Conservation (phyloP, 2,888 invertebrate species). For the Melangyna quadrimaculata region DNA sequence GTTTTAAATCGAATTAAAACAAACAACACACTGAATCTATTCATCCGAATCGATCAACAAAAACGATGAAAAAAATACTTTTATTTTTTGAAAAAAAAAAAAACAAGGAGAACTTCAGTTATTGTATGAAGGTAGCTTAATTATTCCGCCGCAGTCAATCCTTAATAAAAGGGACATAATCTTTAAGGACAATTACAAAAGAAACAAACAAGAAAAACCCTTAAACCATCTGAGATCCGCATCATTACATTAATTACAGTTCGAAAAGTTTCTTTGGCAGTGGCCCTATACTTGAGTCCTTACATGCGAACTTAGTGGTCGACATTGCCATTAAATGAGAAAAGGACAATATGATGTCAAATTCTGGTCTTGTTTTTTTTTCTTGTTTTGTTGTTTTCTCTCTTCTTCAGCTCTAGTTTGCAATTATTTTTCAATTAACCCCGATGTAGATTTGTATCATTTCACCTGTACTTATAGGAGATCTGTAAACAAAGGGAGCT, state of each 20-base stretch:
- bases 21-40: conserved; percentile 11
- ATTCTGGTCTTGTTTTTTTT: not conserved
- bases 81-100: not conserved
- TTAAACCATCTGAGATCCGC: conserved; percentile 39
- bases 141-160: conserved; percentile 22
- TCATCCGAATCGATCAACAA: conserved; percentile 18
- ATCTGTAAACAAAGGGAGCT: not conserved
- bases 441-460: conserved; percentile 65
- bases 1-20: not conserved
- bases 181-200: conserved; percentile 38
- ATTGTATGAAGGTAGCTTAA: not conserved
- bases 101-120: not conserved
- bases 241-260: conserved; percentile 65
- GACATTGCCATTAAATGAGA: not conserved
- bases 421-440: conserved; percentile 72
- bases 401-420: conserved; percentile 62
- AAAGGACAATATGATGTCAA: conserved; percentile 58
- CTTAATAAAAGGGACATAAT: conserved; percentile 22
- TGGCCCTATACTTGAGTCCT: not conserved
- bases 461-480: conserved; percentile 34
- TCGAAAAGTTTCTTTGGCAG: conserved; percentile 25
- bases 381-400: not conserved
- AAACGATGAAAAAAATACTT: not conserved
- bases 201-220: conserved; percentile 3
- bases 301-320: conserved; percentile 33